A percentile compares a stretch with the other conserved stretches of the same genome.
Conservation (phyloP, 2,797 vertebrate species). For the Morelia viridis region DNA sequence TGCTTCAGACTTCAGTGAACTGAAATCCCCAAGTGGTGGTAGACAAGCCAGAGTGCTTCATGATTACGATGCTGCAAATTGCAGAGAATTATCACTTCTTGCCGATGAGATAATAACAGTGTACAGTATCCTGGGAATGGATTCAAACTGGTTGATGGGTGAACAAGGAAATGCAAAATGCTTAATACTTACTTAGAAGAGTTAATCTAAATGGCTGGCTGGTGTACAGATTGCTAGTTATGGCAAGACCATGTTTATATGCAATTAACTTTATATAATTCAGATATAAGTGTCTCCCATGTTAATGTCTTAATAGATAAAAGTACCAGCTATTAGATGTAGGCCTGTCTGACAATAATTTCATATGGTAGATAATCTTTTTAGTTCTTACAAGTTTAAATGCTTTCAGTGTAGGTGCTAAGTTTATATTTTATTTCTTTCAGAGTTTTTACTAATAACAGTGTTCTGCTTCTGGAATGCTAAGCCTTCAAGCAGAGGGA, state of each 20-base stretch:
- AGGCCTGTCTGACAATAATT: neutral
- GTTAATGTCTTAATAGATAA: neutral
- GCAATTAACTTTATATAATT: neutral
- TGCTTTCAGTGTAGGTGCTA: neutral
- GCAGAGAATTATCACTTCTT: slow-evolving; percentile 94
- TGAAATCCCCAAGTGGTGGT: neutral
- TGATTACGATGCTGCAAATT: slow-evolving; percentile 94
- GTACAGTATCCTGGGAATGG: slow-evolving; percentile 91
- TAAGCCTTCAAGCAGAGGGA: neutral
- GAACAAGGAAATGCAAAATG: neutral
- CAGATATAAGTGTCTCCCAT: neutral
- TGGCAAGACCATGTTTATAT: neutral
- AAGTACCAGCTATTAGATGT: neutral
- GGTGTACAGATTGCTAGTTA: neutral
- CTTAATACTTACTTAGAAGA: neutral
- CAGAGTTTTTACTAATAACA: neutral
- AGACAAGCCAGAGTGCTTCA: slow-evolving; percentile 92
- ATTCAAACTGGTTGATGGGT: slow-evolving; percentile 85
- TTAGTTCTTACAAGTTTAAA: neutral
- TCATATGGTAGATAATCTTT: neutral
- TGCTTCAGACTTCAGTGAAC: slow-evolving; percentile 79
- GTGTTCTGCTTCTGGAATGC: neutral
- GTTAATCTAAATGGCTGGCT: neutral
- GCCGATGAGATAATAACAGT: slow-evolving; percentile 97
- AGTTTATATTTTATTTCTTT: neutral